These are phyloP conservation scores for Harlomillsia oculata DNA, from an alignment of 1,140 invertebrate species.

Conservation along the genomic window DNA sequence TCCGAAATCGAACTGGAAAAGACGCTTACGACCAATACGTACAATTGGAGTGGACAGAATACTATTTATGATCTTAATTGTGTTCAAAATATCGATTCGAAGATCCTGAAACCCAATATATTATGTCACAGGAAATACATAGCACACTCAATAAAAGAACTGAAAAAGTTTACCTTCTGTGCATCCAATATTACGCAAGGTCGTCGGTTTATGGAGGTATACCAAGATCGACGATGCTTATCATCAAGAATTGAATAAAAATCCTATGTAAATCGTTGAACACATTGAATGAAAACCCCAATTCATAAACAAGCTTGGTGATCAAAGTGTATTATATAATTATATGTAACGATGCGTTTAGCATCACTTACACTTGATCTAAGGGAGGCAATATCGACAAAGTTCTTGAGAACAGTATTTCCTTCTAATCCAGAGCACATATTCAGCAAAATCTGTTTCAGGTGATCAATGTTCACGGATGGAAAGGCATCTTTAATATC, in stretches of 20 bases:
- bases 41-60: no score
- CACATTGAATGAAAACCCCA: no score
- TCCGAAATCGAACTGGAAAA: constrained; percentile 2
- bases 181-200: constrained; percentile 1
- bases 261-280: not conserved
- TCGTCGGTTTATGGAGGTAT: not conserved
- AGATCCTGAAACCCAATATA: not conserved
- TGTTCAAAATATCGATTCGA: not conserved
- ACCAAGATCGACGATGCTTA: not conserved
- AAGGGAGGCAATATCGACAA: no score
- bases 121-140: not conserved
- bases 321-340: no score
- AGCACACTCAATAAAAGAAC: not conserved
- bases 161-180: not conserved
- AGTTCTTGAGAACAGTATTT: not conserved
- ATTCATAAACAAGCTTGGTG: no score
- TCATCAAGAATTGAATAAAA: not conserved
- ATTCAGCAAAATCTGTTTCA: not conserved
- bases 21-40: not conserved
- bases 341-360: no score
- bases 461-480: not conserved
- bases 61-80: not conserved
- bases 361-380: no score
- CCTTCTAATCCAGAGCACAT: not conserved
- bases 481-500: constrained; percentile 23